Base-by-base conservation (phyloP, 2,113 vertebrate genomes). In the Xenotilapia caudafasciata region DNA sequence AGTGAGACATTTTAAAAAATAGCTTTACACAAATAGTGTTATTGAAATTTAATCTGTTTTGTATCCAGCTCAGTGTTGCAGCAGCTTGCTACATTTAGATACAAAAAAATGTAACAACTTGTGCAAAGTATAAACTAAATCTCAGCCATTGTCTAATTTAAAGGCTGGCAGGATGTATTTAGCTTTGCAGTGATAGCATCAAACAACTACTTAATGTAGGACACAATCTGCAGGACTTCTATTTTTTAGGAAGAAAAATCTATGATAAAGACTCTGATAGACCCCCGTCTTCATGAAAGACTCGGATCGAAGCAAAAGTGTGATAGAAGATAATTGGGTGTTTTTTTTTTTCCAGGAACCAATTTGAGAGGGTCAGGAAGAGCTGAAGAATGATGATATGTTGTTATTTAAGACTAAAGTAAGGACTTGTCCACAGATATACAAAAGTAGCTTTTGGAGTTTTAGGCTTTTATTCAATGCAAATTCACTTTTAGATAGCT, bases 1-100 rank as follows among this genome's bases (percentile, higher is more conserved):
- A 97, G 98, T 99, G 93, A 14, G 95, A 35, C 17, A 31, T 88
- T 47, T 62, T 3, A 5, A 26, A 33, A 23, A 3, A 33, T 21
- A 28, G 15, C 26, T 51, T 79, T 31, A n/a, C 14, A 31, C 5
- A 73, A 75, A 28, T 73, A 73, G 40, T 9, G 0, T 68, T 42
- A 45, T 73, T 73, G 65, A 73, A 73, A 73, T 45, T 3, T 26
- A 15, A 42, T 73, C 0, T 47, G 42, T 75, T 47, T 75, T 49
- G 14, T 31, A 2, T 26, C 6, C 23, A 47, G 21, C 68, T 73
- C 0, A 0, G 40, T 73, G 21, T 68, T 35, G 33, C 35, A 3
- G 6, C 38, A 75, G 0, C 68, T 73, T 15, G 14, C 23, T 28
- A 10, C 23, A 73, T 73, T 73, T 17, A 26, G 21, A 73, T 45